Base-by-base conservation (phyloP, 2,113 vertebrate species). In the Apistogramma diplotaenia region DNA sequence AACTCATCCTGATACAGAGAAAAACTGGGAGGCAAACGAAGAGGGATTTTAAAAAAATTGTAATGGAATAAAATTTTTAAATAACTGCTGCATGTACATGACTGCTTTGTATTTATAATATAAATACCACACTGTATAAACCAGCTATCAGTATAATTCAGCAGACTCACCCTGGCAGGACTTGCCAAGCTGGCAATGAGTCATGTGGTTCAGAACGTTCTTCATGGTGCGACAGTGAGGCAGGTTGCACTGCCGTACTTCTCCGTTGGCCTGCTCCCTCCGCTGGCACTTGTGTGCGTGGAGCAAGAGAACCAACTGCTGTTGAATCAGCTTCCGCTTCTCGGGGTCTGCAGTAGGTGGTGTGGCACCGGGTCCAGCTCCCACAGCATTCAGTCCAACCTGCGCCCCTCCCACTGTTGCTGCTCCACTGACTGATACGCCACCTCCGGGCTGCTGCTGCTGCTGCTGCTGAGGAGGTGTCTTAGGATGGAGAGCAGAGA, bases 141-240 rank as follows among this genome's bases (percentile, higher is more conserved):
- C 18, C 54, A 57, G 35, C 19, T 74, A 79, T 80, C 25, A 37
- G 15, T 54, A 62, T 80, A 82, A 82, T 71, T 81, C 29, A 75
- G 23, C 51, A 59, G 60, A 93, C 96, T 96, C 84, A 99, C 98
- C 98, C 92, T 99, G 98, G 95, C 98, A 99, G 76, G 98, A 98
- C 87, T 99, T 99, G 95, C 98, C 98, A 84, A 98, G 98, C 94
- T 99, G 98, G 93, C 98, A 99, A 85, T 99, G 98, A 56, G 98
- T 99, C 98, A 99, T 99, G 89, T 99, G 98, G 94, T 99, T 99
- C 19, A 99, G 95, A 86, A 99, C 98, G 77, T 99, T 99, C 96
- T 99, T 99, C 98, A 99, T 99, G 78, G 98, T 99, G 58, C 98
- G 96, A 85, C 98, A 99, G 51, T 99, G 98, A 35, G 98, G 98